Evolutionary conservation across 1,140 invertebrate genomes (phyloP), one percentile per base, ranked within the genome.

Genomic region (Drosophila serrata): DNA sequence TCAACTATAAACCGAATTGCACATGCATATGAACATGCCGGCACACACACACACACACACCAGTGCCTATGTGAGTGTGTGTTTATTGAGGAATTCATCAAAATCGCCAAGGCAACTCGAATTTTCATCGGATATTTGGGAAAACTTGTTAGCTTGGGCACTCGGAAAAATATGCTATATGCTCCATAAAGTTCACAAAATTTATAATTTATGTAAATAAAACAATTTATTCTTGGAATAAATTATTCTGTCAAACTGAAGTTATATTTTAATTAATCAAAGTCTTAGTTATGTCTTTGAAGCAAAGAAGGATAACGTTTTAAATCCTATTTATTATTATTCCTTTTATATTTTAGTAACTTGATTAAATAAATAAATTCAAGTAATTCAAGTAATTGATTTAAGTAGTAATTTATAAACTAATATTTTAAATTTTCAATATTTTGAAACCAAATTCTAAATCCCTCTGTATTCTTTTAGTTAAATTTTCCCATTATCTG

Each of bases 101-200:
- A 82, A 87, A 87, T 87, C 82, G 78, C 82, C 79, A 82, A 76
- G 82, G 72, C 82, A 87, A 87, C 82, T 73, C 59, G 72, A 69
- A 87, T 58, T 79, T 79, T 82, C 82, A 87, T 87, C 70, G 74
- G 75, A 85, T 81, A 78, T 78, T 82, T 75, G 72, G 68, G 6
- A 64, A 78, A 74, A 81, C 61, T 84, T 80, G 62, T 73, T 64
- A 68, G 17, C 24, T 8, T 4, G 15, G 9, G 13, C 55, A 63
- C 60, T 63, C 6, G 19, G 17, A 42, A 60, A 60, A 61, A 63
- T 31, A 29, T 35, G 31, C 1, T 48, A 11, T 29, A 48, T 48
- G 45, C 17, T 31, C 19, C 9, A 55, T n/a, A 6, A 37, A 53
- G 4, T 55, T 5, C 2, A 35, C 7, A 31, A 35, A 55, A 55